phyloP scores from a whole-genome alignment of 2,113 vertebrate species.

The Salvator merianae region DNA sequence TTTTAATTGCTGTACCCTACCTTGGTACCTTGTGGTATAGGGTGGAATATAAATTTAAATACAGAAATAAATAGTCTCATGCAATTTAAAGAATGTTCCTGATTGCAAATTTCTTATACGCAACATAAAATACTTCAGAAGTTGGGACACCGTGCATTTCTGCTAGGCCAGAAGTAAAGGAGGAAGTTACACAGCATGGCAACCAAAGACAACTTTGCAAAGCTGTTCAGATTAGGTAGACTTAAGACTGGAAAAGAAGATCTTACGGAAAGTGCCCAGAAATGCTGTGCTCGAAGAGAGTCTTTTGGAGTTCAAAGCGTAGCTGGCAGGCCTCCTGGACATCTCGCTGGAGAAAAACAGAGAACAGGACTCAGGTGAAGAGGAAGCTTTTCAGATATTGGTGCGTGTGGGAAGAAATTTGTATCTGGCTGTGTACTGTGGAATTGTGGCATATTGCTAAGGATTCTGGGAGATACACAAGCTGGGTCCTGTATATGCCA shows the following conservation, averaged over 20 bases:
- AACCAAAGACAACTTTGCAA: neutral
- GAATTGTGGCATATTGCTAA: neutral
- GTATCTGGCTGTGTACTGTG: neutral
- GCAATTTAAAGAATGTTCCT: neutral
- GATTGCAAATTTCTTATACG: neutral
- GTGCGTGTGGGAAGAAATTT: neutral
- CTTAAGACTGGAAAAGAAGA: neutral
- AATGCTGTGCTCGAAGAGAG: conserved; percentile 32
- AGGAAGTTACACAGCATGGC: neutral
- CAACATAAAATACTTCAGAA: neutral
- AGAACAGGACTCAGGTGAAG: neutral
- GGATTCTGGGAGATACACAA: neutral
- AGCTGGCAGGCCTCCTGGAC: conserved; percentile 56
- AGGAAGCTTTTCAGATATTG: neutral
- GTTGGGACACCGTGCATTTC: neutral
- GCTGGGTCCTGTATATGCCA: neutral
- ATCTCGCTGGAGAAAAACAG: conserved; percentile 48
- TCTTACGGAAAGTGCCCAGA: conserved; percentile 11
- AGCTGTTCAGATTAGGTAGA: neutral
- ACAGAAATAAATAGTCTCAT: no score
- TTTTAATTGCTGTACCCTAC: no score
- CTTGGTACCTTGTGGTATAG: no score
- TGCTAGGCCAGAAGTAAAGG: neutral
- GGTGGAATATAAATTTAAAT: no score
- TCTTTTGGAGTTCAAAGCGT: conserved; percentile 60